phyloP scores from a whole-genome alignment of 2,113 vertebrate species.

The Nanorana parkeri region DNA sequence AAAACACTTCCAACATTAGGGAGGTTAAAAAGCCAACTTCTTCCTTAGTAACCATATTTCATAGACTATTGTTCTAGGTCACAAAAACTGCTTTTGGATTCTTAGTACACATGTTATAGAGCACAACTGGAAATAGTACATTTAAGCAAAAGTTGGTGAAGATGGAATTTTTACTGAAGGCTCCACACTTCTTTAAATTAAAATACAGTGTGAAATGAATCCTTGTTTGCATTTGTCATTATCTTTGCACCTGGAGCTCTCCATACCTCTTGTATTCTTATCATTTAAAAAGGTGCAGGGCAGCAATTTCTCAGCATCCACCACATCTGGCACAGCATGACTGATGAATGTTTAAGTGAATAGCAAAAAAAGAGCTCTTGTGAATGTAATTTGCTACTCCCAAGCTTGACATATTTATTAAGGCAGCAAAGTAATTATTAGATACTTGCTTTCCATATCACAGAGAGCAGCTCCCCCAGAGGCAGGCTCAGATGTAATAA shows the following conservation, averaged over 20 bases:
- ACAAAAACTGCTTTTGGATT: too few species aligned
- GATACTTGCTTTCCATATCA: background rate
- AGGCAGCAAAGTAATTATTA: background rate
- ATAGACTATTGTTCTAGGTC: too few species aligned
- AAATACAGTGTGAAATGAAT: too few species aligned
- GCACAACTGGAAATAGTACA: too few species aligned
- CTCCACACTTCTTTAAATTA: too few species aligned
- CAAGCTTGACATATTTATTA: background rate
- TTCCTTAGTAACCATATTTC: too few species aligned
- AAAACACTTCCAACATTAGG: too few species aligned
- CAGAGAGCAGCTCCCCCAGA: conserved; percentile 28
- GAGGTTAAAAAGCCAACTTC: too few species aligned
- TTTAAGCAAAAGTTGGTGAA: too few species aligned
- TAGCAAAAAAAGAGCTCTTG: background rate
- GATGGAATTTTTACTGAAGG: too few species aligned
- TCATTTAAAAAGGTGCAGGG: background rate
- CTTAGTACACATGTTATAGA: too few species aligned
- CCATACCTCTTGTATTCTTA: background rate
- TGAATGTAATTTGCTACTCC: conserved; percentile 7
- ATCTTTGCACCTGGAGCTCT: background rate
- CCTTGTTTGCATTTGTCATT: background rate
- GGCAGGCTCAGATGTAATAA: conserved; percentile 5
- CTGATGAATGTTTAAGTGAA: conserved; percentile 6
- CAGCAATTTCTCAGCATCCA: background rate
- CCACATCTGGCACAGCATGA: background rate